Evolutionary conservation across 1,140 invertebrate species (phyloP), one percentile per base, ranked within the genome.

Genomic region (Thaumatotibia leucotreta): DNA sequence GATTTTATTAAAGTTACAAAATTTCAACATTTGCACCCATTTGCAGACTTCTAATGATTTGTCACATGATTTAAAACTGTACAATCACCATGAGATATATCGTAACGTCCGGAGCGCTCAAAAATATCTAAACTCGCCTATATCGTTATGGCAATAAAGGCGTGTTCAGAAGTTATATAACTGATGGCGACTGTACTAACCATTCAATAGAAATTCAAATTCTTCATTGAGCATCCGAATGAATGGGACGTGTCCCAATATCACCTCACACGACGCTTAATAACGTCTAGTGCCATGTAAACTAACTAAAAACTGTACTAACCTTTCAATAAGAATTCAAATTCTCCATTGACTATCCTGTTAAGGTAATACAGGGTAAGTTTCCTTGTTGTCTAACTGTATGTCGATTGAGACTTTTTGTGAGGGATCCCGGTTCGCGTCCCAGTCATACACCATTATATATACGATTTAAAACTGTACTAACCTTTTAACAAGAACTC

Each of bases 391-490:
- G 1, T 86, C 75, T 14, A 94, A 73, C 6, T 93, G 91, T 0
- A 94, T 80, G 50, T 91, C 91, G 0, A 93, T 83, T 24, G 92
- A 91, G 9, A 96, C 80, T 77, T 95, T 95, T 74, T 95, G 92
- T 35, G 93, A 93, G 0, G 95, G 95, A 91, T 97, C 95, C 8
- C 96, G 92, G 84, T 96, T 96, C 0, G 95, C 95, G 77, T 97
- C 95, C 96, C 96, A 97, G 73, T 96, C n/a, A n/a, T n/a, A n/a
- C n/a, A n/a, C 9, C 10, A 10, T 5, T 5, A 9, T 33, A 10
- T n/a, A n/a, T n/a, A n/a, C n/a, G n/a, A 39, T 39, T 39, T 39
- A 4, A 50, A 54, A 10, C 6, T 22, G 10, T 27, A 67, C 64
- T 66, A 52, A 93, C 92, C 91, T 91, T 87, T 88, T 20, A 93